Evolutionary conservation across 1,140 invertebrate genomes (phyloP), one percentile per base, ranked within the genome.

Genomic region (Theocolax elegans): DNA sequence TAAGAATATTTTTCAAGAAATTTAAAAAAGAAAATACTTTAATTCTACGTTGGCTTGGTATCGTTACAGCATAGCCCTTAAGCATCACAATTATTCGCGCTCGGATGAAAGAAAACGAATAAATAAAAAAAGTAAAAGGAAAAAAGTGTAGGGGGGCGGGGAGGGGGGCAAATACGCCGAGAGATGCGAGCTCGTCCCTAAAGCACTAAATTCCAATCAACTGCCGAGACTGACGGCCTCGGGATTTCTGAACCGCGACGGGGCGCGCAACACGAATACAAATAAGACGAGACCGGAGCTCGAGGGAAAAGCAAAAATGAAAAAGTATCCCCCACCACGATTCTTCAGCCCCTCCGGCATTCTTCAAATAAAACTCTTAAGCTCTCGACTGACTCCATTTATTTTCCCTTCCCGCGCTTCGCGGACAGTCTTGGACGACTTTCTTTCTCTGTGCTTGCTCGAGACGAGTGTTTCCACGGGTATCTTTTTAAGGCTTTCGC

Each of bases 191-290:
- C 29, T 8, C 42, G 44, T 59, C 54, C 38, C 54, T 29, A 15
- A 53, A 68, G 48, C 66, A 62, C 66, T 68, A 68, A 68, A 68
- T 68, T 68, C 35, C 66, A 68, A 68, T 68, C 56, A 68, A 58
- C 27, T 17, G 3, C 6, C 19, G 19, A n/a, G 31, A n/a, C 13
- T 48, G 42, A 67, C 65, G 29, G 44, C 19, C 25, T 42, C 13
- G 40, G 64, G 42, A 67, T 67, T 48, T 67, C 27, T 58, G 31
- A 48, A 17, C 6, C 44, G 17, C 51, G 23, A 35, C 46, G n/a
- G 31, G 25, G 10, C 10, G 27, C 44, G 54, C 29, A 38, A 40
- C 27, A 44, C 15, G 53, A 67, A 67, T 67, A 67, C 44, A 59
- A 67, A 67, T 59, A 67, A 59, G 65, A 59, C 17, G 54, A 8